Base-by-base conservation (phyloP, 2,888 invertebrate species). In the Ectemnius lituratus region DNA sequence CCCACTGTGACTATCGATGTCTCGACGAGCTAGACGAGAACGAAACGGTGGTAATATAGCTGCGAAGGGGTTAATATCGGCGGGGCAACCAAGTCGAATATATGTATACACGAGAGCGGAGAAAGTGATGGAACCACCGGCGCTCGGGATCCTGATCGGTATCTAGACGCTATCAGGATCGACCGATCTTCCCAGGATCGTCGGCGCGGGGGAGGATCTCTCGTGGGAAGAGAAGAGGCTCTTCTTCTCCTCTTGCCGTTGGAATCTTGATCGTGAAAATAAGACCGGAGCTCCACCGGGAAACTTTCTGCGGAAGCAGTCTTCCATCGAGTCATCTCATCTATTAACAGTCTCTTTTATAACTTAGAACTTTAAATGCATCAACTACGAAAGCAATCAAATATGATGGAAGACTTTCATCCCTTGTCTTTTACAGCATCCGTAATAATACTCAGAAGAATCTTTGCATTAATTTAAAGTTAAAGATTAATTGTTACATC, bases 111-210 rank as follows among this genome's bases (percentile, higher is more conserved):
- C 65, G 37, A 52, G 52, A 59, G 46, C 70, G 79, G 88, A 88
- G 88, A 88, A 88, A 88, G 88, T 87, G 88, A 88, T 86, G 86
- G 88, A 86, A 88, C 86, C 84, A 78, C 37, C 37, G 37, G 78
- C 59, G 59, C 57, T 70, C 80, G 81, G 87, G 85, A 87, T 86
- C 82, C 86, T 86, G 88, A 88, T 88, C 83, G 79, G 76, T 87
- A 88, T 88, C 88, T 78, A 56, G 77, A 62, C 78, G 76, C 72
- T 88, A 88, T 88, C 88, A 79, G 73, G 76, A 73, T 67, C 84
- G 68, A 74, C 84, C 83, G 85, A 88, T 88, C 88, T 88, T 85
- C 84, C 81, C 86, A 87, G 85, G 73, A 81, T 70, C 72, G 76
- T 78, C 78, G 75, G 75, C 52, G 52, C 79, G 75, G 74, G 70